Conservation (phyloP, 2,888 invertebrate genomes). For the Oxycera nigricornis region DNA sequence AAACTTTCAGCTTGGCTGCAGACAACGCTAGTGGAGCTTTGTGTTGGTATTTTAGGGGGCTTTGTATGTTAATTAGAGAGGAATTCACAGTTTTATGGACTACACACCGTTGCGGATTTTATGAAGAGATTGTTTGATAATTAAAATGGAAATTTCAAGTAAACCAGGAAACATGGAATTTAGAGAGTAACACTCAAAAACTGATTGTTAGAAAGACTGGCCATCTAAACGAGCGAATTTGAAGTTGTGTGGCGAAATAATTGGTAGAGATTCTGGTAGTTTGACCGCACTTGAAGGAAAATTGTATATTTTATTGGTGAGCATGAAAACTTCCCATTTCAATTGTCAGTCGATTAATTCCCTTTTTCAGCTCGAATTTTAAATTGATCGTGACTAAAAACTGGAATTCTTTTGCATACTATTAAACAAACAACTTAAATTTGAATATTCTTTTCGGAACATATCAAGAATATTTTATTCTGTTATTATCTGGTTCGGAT, state of each 20-base stretch:
- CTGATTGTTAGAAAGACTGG: neutral
- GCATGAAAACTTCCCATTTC: too few relatives aligned
- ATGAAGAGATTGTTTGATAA: constrained; percentile 4
- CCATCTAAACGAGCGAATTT: too few relatives aligned
- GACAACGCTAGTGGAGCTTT: constrained; percentile 11
- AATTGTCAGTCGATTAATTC: too few relatives aligned
- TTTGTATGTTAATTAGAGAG: constrained; percentile 39
- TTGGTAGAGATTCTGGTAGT: neutral
- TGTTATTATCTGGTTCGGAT: too few relatives aligned
- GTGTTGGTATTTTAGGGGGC: constrained; percentile 13
- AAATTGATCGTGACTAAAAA: too few relatives aligned
- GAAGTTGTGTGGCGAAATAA: neutral
- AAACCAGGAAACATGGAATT: constrained; percentile 21
- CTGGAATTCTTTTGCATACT: too few relatives aligned
- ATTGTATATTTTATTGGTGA: too few relatives aligned
- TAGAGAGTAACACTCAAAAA: neutral
- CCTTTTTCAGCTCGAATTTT: too few relatives aligned
- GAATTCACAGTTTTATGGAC: constrained; percentile 9
- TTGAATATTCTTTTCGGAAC: too few relatives aligned
- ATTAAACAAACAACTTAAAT: too few relatives aligned
- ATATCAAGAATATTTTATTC: too few relatives aligned
- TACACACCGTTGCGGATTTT: neutral
- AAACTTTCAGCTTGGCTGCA: constrained; percentile 37
- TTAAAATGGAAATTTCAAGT: constrained; percentile 20
- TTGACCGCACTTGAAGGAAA: too few relatives aligned